Base-by-base conservation (phyloP, 2,113 vertebrate genomes). In the Aegotheles bennettii region DNA sequence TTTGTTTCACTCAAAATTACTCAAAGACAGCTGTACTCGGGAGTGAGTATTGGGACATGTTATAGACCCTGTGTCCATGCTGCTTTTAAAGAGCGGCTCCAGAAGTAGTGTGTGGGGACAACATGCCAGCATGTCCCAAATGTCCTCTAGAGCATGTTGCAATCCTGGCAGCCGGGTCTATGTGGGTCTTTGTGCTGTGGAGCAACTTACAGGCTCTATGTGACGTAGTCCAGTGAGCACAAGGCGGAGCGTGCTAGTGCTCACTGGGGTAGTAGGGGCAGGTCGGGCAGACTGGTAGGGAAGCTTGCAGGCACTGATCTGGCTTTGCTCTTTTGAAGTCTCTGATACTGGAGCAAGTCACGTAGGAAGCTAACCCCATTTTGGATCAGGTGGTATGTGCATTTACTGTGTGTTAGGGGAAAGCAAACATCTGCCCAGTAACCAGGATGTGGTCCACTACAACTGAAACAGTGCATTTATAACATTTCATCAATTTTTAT, bases 101-200 rank as follows among this genome's bases (percentile, higher is more conserved):
- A 57, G 20, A n/a, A n/a, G n/a, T n/a, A n/a, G n/a, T n/a, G 6
- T 14, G 31, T 48, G 10, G 15, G 38, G 24, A 29, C 6, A 3
- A 21, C 12, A 19, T 20, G 7, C 73, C 59, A 29, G 36, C 15
- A 3, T 35, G 26, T 84, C 28, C 35, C 57, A 20, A 7, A 16
- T 47, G 15, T 70, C 50, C 29, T 35, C 19, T 35, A 28, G 26
- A 60, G 17, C 29, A 13, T 1, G 1, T 4, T 42, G 11, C 21
- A 47, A 5, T 84, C 15, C 5, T 57, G 42, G 24, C 19, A 35
- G 70, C 70, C 74, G 24, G 24, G 40, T 13, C 35, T 69, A 1
- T 65, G 50, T 0, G 0, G 25, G 36, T 18, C 57, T 29, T 0
- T 11, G 17, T 57, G 25, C 43, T 59, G 28, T 8, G n/a, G 25